Conservation (phyloP, 1,140 invertebrate genomes). For the Ostrea edulis region DNA sequence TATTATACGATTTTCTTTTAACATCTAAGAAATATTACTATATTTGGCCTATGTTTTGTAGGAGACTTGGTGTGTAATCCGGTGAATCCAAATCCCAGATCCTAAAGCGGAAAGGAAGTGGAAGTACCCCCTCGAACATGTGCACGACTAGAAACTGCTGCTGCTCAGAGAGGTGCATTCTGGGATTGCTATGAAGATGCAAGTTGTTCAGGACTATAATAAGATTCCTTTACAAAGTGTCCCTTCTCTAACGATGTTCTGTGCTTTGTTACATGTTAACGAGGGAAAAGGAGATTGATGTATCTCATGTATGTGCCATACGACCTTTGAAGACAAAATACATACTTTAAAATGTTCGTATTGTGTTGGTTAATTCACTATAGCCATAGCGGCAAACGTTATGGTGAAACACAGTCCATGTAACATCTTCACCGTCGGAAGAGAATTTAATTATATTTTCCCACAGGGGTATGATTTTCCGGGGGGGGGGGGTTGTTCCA, state of each 20-base stretch:
- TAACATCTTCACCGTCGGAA: too few species aligned
- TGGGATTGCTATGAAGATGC: slow-evolving; percentile 54
- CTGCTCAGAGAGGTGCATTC: slow-evolving; percentile 42
- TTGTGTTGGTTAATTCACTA: too few species aligned
- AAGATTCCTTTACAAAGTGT: neutral
- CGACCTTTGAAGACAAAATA: neutral
- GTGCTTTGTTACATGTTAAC: too few species aligned
- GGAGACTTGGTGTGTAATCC: neutral
- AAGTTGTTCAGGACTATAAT: slow-evolving; percentile 32
- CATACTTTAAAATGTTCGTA: neutral
- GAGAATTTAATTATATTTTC: too few species aligned
- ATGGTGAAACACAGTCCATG: too few species aligned
- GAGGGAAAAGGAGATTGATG: too few species aligned
- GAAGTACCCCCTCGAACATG: slow-evolving; percentile 23
- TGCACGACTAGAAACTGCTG: slow-evolving; percentile 6
- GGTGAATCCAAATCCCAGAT: neutral
- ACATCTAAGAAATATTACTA: neutral
- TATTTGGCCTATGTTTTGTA: neutral
- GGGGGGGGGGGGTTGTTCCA: too few species aligned
- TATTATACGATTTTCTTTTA: neutral
- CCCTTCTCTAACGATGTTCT: neutral
- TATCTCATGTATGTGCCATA: neutral
- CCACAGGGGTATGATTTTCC: too few species aligned
- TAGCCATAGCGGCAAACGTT: too few species aligned
- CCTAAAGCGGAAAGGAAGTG: neutral